phyloP scores from a whole-genome alignment of 1,140 invertebrate genomes.

The Scaptomyza hsui region DNA sequence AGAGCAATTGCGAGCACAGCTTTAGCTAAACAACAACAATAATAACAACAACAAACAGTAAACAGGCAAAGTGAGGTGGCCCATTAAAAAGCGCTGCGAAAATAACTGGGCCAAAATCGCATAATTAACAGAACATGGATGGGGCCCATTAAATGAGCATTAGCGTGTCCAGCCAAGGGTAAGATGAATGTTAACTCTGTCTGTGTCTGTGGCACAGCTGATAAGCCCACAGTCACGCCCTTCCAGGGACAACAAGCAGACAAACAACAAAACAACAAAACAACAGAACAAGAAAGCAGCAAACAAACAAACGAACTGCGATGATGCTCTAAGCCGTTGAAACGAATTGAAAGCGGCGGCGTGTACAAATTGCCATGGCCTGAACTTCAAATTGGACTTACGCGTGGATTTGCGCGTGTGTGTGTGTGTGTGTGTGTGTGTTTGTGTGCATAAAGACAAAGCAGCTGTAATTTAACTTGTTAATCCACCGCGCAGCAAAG shows the following conservation, averaged over 20 bases:
- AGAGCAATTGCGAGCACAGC: conserved; percentile 29
- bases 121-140: conserved; percentile 68
- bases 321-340: conserved; percentile 46
- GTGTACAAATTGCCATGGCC: conserved; percentile 41
- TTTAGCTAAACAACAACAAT: conserved; percentile 16
- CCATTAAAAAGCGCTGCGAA: conserved; percentile 69
- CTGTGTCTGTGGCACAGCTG: conserved; percentile 43
- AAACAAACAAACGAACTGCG: conserved; percentile 10
- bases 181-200: conserved; percentile 19
- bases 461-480: conserved; percentile 42
- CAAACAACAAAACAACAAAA: not conserved
- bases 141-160: conserved; percentile 65
- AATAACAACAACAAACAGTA: not conserved
- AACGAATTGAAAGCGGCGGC: conserved; percentile 47
- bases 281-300: not conserved
- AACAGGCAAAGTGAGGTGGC: not conserved
- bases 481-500: conserved; percentile 35
- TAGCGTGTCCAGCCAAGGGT: conserved; percentile 25
- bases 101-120: conserved; percentile 74
- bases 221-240: conserved; percentile 44
- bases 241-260: not conserved
- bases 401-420: conserved; percentile 7
- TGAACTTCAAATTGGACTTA: conserved; percentile 42
- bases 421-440: not conserved
- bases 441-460: conserved; percentile 18